phyloP scores from a whole-genome alignment of 2,888 invertebrate species.

The Parochlus steinenii region DNA sequence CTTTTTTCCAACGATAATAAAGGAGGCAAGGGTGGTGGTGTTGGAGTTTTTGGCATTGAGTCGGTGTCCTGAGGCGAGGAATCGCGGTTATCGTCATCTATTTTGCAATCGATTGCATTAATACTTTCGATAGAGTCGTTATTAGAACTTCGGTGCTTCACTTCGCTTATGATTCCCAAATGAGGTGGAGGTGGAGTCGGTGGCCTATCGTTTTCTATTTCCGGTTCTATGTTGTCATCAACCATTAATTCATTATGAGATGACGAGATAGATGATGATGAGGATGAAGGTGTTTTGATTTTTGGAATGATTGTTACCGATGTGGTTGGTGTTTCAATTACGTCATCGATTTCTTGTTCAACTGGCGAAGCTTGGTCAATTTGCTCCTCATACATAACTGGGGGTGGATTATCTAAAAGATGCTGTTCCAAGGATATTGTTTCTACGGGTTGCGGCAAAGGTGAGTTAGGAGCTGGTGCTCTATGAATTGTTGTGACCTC shows the following conservation, averaged over 20 bases:
- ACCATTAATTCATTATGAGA: slow-evolving; percentile 3
- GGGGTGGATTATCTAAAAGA: slow-evolving; percentile 1
- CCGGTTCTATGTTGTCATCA: slow-evolving; percentile 2
- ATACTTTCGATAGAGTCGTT: slow-evolving; percentile 11
- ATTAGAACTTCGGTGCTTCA: background rate
- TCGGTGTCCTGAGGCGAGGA: slow-evolving; percentile 10
- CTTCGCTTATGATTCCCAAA: background rate
- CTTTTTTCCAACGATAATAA: slow-evolving; percentile 7
- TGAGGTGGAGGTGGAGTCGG: slow-evolving; percentile 6
- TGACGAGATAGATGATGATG: slow-evolving; percentile 10
- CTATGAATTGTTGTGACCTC: slow-evolving; percentile 36
- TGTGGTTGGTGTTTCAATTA: slow-evolving; percentile 6
- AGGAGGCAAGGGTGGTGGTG: slow-evolving; percentile 5
- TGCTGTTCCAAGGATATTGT: slow-evolving; percentile 1
- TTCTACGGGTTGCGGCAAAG: background rate
- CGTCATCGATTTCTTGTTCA: background rate
- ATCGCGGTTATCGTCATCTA: slow-evolving; percentile 11
- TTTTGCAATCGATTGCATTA: slow-evolving; percentile 10
- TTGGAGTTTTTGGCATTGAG: slow-evolving; percentile 9
- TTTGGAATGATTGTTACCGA: slow-evolving; percentile 3
- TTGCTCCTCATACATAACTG: background rate
- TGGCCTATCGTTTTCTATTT: too few species aligned
- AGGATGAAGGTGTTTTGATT: slow-evolving; percentile 8
- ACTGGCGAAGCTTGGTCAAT: background rate
- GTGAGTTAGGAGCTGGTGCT: slow-evolving; percentile 1